phyloP scores from a whole-genome alignment of 1,140 invertebrate species.

The Megathymus violae region DNA sequence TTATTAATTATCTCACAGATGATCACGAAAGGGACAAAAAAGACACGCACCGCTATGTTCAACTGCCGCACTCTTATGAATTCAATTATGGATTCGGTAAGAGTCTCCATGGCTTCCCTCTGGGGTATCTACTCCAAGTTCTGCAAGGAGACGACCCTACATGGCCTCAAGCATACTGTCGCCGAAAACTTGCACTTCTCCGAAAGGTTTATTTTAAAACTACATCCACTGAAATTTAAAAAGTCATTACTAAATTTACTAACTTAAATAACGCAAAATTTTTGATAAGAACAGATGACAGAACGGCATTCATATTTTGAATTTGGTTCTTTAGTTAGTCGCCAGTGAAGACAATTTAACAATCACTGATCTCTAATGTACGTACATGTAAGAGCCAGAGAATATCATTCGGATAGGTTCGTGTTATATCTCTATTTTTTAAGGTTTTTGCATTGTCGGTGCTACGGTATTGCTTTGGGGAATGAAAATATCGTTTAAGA shows the following conservation, averaged over 20 bases:
- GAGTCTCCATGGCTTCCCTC: constrained; percentile 48
- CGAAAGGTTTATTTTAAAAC: constrained; percentile 52
- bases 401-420: no score
- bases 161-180: constrained; percentile 76
- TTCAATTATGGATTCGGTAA: constrained; percentile 51
- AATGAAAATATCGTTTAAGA: no score
- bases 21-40: no score
- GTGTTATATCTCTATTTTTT: no score
- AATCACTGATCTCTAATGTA: no score
- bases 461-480: no score
- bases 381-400: no score
- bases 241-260: no score
- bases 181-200: constrained; percentile 59
- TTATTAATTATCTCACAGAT: no score
- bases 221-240: constrained; percentile 14
- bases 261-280: constrained; percentile 1
- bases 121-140: constrained; percentile 56
- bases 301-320: constrained; percentile 35
- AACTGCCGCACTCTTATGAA: constrained; percentile 63
- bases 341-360: no score
- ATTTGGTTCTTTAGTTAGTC: constrained; percentile 16
- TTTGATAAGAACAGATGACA: constrained; percentile 11
- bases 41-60: constrained; percentile 64
- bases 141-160: constrained; percentile 71
- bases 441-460: no score